Base-by-base conservation (phyloP, 2,797 vertebrate species). In the Falco rusticolus region DNA sequence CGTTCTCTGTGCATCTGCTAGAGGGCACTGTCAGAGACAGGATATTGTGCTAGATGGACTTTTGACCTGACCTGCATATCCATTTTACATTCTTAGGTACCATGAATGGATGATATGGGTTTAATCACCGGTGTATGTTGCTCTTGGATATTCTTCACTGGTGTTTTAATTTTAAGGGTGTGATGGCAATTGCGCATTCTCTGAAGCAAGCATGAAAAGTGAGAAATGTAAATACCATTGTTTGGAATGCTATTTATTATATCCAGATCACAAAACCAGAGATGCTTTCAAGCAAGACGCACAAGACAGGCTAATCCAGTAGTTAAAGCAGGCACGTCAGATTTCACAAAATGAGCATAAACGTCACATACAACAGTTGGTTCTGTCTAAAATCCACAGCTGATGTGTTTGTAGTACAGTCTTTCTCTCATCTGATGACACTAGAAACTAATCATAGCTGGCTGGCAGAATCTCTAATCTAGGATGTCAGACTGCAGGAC, bases 231-330 rank as follows among this genome's bases (percentile, higher is more conserved):
- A 90, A 80, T 68, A 64, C 64, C 75, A 8, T 61, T 80, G 76
- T 87, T 95, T 50, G 60, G 56, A 85, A 75, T 68, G 68, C 26
- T 61, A 25, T 87, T 96, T 86, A 90, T 96, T 80, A 47, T 89
- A 92, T 92, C 90, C 82, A 92, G 87, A 64, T 85, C 76, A 77
- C n/a, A 26, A 51, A 65, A 57, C 43, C 43, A 16, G 59, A 75
- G 53, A n/a, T 57, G 56, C 22, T 84, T 3, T 2, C 34, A 48
- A 31, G 56, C 0, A 14, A 71, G 69, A 81, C 37, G 34, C 34
- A 19, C 53, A 17, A 43, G 47, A 90, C 50, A 64, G 39, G 17
- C n/a, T 8, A 70, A 68, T 51, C 43, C 51, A 57, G 51, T 10
- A 65, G 59, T 17, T 80, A 48, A 19, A 48, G 51, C 34, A 82